These are phyloP conservation scores for Electrona antarctica DNA, from an alignment of 2,113 vertebrate species.

Conservation along the genomic window DNA sequence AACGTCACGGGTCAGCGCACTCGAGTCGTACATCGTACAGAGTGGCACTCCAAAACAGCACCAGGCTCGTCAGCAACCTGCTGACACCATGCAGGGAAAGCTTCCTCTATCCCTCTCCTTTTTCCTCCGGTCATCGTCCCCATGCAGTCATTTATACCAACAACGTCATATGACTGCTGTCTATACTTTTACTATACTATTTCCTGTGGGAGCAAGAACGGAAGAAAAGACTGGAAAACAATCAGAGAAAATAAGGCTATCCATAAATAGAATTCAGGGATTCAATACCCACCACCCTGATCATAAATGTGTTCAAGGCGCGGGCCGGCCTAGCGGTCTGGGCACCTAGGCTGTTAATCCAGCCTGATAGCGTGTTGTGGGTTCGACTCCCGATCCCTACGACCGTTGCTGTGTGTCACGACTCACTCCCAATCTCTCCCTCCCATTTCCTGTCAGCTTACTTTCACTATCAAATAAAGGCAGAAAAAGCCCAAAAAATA, in stretches of 20 bases:
- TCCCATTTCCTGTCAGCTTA: too few species aligned
- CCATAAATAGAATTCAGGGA: constrained; percentile 42
- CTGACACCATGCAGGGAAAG: not conserved
- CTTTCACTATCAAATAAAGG: too few species aligned
- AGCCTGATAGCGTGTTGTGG: too few species aligned
- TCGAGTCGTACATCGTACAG: not conserved
- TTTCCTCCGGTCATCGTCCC: constrained; percentile 18
- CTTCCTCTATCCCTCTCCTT: constrained; percentile 6
- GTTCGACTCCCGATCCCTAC: too few species aligned
- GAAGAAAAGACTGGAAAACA: constrained; percentile 31
- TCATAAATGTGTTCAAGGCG: not conserved
- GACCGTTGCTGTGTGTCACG: too few species aligned
- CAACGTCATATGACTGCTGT: constrained; percentile 15
- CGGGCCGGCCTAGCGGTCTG: too few species aligned
- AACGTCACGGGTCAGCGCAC: constrained; percentile 28
- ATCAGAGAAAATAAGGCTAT: constrained; percentile 23
- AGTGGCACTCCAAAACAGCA: constrained; percentile 14
- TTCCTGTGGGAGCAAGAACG: constrained; percentile 44
- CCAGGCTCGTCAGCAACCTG: constrained; percentile 25
- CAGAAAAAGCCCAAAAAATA: too few species aligned
- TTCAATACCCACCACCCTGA: constrained; percentile 12
- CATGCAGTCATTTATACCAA: constrained; percentile 22
- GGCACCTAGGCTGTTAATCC: not conserved
- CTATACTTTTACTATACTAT: not conserved
- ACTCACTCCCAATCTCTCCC: too few species aligned